Evolutionary conservation across 2,797 vertebrate species (phyloP).

Genomic region (Coranthus polyacanthus): DNA sequence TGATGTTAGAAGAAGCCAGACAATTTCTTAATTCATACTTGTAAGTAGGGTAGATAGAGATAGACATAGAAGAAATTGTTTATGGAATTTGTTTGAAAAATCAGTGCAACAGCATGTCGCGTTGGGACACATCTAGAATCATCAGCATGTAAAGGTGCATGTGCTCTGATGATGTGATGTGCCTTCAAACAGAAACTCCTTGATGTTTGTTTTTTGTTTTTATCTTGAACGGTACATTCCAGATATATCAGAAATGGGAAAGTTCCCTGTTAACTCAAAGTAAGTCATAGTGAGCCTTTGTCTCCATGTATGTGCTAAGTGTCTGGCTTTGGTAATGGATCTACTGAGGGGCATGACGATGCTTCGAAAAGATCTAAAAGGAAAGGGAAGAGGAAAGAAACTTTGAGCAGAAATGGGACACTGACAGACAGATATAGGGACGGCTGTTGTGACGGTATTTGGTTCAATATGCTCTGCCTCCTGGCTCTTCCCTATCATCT

Average conservation of each 20-base stretch:
- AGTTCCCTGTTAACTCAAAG: neutral
- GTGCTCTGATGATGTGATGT: neutral
- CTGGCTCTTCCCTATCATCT: conserved; percentile 46
- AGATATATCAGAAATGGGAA: neutral
- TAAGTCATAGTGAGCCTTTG: too few relatives aligned
- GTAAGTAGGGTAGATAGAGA: conserved; percentile 3
- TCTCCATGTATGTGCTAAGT: conserved; percentile 5
- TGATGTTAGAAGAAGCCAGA: conserved; percentile 24
- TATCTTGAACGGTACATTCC: neutral
- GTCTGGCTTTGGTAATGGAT: neutral
- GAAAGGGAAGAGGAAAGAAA: conserved; percentile 5
- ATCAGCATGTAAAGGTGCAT: neutral
- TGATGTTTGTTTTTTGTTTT: neutral
- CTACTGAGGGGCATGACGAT: neutral
- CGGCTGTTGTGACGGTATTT: conserved; percentile 33
- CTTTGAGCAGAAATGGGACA: conserved; percentile 3
- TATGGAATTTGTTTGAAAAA: conserved; percentile 19
- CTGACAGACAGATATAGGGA: conserved; percentile 13
- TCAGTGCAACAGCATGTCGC: conserved; percentile 38
- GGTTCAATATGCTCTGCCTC: conserved; percentile 44
- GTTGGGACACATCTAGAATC: conserved; percentile 5
- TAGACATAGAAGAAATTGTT: too few relatives aligned
- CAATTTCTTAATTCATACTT: neutral
- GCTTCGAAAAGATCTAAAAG: neutral
- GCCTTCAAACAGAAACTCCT: neutral